phyloP scores from a whole-genome alignment of 1,140 invertebrate species.

The Drosophila miranda region DNA sequence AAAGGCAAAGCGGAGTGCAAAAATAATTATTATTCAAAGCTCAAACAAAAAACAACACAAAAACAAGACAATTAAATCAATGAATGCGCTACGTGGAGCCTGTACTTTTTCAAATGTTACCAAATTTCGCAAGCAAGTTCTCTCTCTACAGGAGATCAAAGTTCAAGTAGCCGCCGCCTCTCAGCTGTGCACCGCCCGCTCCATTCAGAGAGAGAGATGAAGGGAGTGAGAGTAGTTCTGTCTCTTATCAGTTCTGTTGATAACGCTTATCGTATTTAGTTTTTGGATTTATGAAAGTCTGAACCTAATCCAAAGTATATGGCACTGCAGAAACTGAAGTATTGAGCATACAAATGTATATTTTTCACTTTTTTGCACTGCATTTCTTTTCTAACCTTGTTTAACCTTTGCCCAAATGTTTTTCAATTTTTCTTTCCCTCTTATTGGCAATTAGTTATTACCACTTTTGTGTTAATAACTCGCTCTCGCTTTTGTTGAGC shows the following conservation, averaged over 20 bases:
- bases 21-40: slow-evolving; percentile 17
- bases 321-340: too few species aligned
- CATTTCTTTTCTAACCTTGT: slow-evolving; percentile 8
- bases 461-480: slow-evolving; percentile 38
- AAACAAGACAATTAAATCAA: slow-evolving; percentile 16
- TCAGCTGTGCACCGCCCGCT: too few species aligned
- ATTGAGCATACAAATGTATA: too few species aligned
- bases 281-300: too few species aligned
- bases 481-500: slow-evolving; percentile 21
- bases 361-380: not conserved
- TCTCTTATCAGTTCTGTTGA: too few species aligned
- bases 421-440: not conserved
- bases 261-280: too few species aligned
- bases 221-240: too few species aligned
- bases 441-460: slow-evolving; percentile 22
- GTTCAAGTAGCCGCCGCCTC: slow-evolving; percentile 24
- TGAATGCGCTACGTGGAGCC: slow-evolving; percentile 24
- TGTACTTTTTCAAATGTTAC: slow-evolving; percentile 25
- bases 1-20: slow-evolving; percentile 4
- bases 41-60: slow-evolving; percentile 39
- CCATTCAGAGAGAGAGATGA: too few species aligned
- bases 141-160: slow-evolving; percentile 22
- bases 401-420: slow-evolving; percentile 15
- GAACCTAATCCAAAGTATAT: too few species aligned
- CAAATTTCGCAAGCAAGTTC: slow-evolving; percentile 12